Conservation (phyloP, 1,140 invertebrate genomes). For the Scaptomyza pallida region DNA sequence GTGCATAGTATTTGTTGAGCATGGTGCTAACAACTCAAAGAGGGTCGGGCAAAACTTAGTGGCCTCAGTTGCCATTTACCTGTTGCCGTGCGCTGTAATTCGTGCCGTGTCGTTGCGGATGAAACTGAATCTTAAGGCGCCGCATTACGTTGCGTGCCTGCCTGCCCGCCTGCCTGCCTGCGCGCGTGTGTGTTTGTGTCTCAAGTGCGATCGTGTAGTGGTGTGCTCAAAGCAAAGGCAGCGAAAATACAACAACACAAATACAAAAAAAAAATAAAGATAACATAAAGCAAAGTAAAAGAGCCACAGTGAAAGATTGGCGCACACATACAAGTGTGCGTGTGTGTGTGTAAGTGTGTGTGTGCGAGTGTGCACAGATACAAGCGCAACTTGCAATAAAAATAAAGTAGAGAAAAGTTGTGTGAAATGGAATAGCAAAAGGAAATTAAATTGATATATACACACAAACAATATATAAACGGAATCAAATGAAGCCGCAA, state of each 20-base stretch:
- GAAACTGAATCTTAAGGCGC: slow-evolving; percentile 64
- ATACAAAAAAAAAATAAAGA: slow-evolving; percentile 57
- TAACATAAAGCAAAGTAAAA: slow-evolving; percentile 67
- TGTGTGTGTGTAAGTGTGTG: slow-evolving; percentile 23
- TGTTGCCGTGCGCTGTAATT: slow-evolving; percentile 67
- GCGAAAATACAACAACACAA: too few relatives aligned
- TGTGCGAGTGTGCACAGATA: slow-evolving; percentile 33
- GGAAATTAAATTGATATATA: slow-evolving; percentile 19
- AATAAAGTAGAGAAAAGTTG: slow-evolving; percentile 76
- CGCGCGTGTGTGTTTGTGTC: slow-evolving; percentile 33
- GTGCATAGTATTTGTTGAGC: neutral
- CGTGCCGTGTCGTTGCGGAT: slow-evolving; percentile 65
- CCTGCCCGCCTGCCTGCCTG: slow-evolving; percentile 38
- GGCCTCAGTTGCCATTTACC: slow-evolving; percentile 73
- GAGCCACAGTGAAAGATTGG: slow-evolving; percentile 72
- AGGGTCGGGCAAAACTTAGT: slow-evolving; percentile 1
- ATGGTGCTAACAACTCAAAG: neutral
- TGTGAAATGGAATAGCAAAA: slow-evolving; percentile 58
- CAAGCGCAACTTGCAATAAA: slow-evolving; percentile 61
- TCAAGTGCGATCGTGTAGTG: slow-evolving; percentile 15
- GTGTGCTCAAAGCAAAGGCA: slow-evolving; percentile 55
- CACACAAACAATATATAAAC: slow-evolving; percentile 27
- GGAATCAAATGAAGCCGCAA: slow-evolving; percentile 68
- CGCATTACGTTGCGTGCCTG: slow-evolving; percentile 73
- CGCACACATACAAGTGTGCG: slow-evolving; percentile 23